phyloP scores from a whole-genome alignment of 2,113 vertebrate genomes.

The Synchiropus splendidus region DNA sequence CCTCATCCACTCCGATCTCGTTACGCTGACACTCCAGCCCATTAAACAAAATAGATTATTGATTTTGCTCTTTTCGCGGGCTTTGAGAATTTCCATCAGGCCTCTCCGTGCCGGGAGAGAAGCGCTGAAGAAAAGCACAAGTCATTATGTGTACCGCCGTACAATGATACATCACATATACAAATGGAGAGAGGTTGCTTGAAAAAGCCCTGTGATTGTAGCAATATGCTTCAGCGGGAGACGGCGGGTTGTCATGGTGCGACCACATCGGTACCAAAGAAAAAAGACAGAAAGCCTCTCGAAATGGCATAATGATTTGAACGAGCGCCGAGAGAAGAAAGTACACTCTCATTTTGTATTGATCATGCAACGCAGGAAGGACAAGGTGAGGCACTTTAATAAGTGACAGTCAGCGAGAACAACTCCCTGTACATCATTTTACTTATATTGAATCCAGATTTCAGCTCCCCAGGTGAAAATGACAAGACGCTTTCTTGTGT shows the following conservation, averaged over 20 bases:
- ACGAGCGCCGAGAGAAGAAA: slow-evolving; percentile 18
- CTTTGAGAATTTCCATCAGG: slow-evolving; percentile 63
- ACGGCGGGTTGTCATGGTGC: slow-evolving; percentile 27
- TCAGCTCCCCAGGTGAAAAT: slow-evolving; percentile 29
- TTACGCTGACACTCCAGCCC: slow-evolving; percentile 62
- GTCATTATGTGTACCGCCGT: slow-evolving; percentile 54
- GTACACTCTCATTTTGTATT: slow-evolving; percentile 33
- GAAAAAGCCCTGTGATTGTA: slow-evolving; percentile 16
- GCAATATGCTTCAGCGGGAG: slow-evolving; percentile 3
- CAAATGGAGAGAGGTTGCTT: slow-evolving; percentile 20
- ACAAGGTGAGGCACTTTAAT: slow-evolving; percentile 35
- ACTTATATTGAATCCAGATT: slow-evolving; percentile 43
- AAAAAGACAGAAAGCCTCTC: too few relatives aligned
- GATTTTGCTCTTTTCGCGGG: slow-evolving; percentile 65
- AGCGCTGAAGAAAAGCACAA: slow-evolving; percentile 52
- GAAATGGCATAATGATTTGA: slow-evolving; percentile 31
- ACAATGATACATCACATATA: slow-evolving; percentile 49
- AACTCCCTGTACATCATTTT: slow-evolving; percentile 40
- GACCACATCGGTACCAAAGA: too few relatives aligned
- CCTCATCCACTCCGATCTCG: slow-evolving; percentile 64
- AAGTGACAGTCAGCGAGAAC: slow-evolving; percentile 31
- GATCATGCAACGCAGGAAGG: slow-evolving; percentile 29
- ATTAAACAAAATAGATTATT: slow-evolving; percentile 76
- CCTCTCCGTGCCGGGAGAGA: slow-evolving; percentile 31
- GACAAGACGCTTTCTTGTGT: slow-evolving; percentile 28